These are phyloP conservation scores for Phymanthus crucifer DNA, from an alignment of 92 coral and sea anemone species.

Conservation along the genomic window DNA sequence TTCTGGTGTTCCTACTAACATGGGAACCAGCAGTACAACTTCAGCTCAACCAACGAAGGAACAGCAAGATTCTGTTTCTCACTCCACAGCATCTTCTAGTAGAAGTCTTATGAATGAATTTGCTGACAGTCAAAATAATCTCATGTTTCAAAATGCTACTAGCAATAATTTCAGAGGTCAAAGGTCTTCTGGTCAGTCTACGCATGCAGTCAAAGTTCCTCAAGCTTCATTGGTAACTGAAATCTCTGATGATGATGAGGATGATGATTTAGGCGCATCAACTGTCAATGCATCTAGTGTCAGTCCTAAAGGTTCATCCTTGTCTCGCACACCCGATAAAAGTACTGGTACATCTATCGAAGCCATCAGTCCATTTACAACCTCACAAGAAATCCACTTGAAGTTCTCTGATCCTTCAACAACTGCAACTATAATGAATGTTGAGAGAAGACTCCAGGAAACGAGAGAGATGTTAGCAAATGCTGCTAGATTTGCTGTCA, in stretches of 20 bases:
- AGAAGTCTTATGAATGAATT: slow-evolving; percentile 6
- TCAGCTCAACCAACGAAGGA: not conserved
- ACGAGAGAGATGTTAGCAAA: slow-evolving; percentile 71
- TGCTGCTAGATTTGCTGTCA: slow-evolving; percentile 60
- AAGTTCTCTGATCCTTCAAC: slow-evolving; percentile 72
- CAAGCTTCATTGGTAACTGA: slow-evolving; percentile 23
- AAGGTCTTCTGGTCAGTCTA: not conserved
- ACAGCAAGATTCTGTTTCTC: not conserved
- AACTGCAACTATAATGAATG: slow-evolving; percentile 71
- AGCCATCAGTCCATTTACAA: slow-evolving; percentile 45
- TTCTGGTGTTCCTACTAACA: not conserved
- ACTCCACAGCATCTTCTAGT: slow-evolving; percentile 9
- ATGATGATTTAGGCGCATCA: not conserved
- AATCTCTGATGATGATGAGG: slow-evolving; percentile 40
- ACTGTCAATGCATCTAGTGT: not conserved
- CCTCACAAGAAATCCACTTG: slow-evolving; percentile 49
- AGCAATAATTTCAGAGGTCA: not conserved
- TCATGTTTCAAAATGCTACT: not conserved
- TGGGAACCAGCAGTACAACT: not conserved
- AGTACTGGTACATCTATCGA: slow-evolving; percentile 26
- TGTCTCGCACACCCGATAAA: not conserved
- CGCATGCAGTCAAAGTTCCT: not conserved
- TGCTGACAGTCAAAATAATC: not conserved
- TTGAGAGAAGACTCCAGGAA: slow-evolving; percentile 75
- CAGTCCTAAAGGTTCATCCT: not conserved